Evolutionary conservation across 2,888 invertebrate species (phyloP).

Genomic region (Diabrotica balteata): DNA sequence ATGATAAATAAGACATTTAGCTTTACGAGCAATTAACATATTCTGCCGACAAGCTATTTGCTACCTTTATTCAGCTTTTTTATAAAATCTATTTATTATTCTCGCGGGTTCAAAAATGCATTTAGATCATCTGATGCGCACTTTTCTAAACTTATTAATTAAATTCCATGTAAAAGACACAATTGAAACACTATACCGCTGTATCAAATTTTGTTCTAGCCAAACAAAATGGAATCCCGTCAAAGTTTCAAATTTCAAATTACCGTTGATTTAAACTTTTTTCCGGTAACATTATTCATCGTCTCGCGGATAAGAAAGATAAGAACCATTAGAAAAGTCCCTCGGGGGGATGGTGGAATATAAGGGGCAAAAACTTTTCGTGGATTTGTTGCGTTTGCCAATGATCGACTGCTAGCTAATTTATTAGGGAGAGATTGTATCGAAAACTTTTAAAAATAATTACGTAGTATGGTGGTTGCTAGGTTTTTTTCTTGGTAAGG

Average conservation of each 20-base stretch:
- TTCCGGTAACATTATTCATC: conserved; percentile 16
- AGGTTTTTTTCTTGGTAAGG: not conserved
- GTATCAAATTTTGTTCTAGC: too few relatives aligned
- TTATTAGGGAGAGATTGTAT: conserved; percentile 16
- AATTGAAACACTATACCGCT: too few relatives aligned
- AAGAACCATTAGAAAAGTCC: conserved; percentile 19
- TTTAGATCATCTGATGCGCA: too few relatives aligned
- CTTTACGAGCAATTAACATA: too few relatives aligned
- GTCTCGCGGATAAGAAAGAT: conserved; percentile 15
- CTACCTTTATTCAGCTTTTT: too few relatives aligned
- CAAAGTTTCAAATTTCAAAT: conserved; percentile 3
- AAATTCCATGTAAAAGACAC: too few relatives aligned
- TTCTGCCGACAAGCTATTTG: too few relatives aligned
- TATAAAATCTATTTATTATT: too few relatives aligned
- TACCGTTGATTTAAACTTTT: conserved; percentile 17
- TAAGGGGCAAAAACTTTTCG: conserved; percentile 5
- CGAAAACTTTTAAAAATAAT: conserved; percentile 16
- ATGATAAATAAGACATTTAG: too few relatives aligned
- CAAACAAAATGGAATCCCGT: too few relatives aligned
- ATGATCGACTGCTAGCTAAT: conserved; percentile 19
- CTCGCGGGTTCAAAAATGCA: too few relatives aligned
- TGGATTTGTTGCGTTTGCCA: conserved; percentile 19
- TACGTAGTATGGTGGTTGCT: conserved; percentile 4
- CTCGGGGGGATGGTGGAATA: conserved; percentile 4
- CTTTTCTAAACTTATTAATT: too few relatives aligned